Conservation (phyloP, 2,888 invertebrate species). For the Folsomia manolachei region DNA sequence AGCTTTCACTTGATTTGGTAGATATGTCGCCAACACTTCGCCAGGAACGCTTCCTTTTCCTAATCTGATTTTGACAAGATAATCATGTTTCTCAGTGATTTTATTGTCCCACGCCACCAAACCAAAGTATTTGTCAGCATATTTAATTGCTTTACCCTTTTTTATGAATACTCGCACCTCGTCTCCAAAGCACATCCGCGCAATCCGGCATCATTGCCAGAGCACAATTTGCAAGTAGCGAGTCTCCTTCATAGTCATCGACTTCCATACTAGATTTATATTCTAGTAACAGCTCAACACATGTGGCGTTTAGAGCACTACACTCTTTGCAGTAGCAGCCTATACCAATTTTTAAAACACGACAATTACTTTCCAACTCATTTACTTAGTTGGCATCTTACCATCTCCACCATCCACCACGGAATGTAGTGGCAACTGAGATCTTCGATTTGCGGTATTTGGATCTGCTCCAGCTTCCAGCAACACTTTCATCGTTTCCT, state of each 20-base stretch:
- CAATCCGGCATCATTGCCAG: background rate
- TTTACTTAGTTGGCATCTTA: background rate
- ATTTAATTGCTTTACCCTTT: background rate
- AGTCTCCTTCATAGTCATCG: background rate
- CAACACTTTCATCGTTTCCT: background rate
- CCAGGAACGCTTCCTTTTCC: too few relatives aligned
- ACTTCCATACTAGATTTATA: background rate
- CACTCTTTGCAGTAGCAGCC: background rate
- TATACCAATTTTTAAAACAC: background rate
- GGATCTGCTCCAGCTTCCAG: conserved; percentile 17
- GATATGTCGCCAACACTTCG: background rate
- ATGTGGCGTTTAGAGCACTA: background rate
- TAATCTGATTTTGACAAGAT: too few relatives aligned
- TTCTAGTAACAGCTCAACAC: background rate
- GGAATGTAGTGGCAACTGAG: conserved; percentile 14
- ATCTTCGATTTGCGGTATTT: background rate
- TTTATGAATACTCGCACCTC: background rate
- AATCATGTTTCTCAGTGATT: too few relatives aligned
- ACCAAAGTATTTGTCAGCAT: too few relatives aligned
- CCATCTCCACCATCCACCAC: conserved; percentile 22
- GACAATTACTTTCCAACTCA: too few relatives aligned
- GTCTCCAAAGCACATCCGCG: background rate
- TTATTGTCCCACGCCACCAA: too few relatives aligned
- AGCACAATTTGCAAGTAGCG: background rate
- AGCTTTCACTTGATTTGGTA: background rate